Evolutionary conservation across 2,113 vertebrate species (phyloP).

Genomic region (Dicaeum eximium): DNA sequence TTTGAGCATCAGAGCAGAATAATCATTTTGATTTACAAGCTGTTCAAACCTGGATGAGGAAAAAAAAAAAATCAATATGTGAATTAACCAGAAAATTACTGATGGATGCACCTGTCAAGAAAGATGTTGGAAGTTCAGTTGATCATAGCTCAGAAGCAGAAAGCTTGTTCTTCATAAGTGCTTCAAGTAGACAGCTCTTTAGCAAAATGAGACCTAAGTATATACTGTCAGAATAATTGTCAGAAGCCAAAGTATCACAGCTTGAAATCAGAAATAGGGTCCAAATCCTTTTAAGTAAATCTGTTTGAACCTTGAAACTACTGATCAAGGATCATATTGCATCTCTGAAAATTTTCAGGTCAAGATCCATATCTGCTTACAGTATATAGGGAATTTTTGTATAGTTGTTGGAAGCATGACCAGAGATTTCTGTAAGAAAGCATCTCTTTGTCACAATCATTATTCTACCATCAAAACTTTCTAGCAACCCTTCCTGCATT

Average conservation of each 20-base stretch:
- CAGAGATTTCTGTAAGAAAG: not conserved
- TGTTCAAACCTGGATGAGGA: not conserved
- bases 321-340: not conserved
- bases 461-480: not conserved
- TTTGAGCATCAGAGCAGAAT: not conserved
- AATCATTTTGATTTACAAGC: constrained; percentile 3
- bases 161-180: not conserved
- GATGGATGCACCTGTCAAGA: not conserved
- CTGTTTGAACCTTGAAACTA: not conserved
- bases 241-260: not conserved
- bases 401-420: not conserved
- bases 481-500: not conserved
- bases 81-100: not conserved
- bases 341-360: not conserved
- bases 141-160: not conserved
- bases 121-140: not conserved
- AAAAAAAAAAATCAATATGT: not conserved
- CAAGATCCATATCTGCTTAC: not conserved
- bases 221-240: not conserved
- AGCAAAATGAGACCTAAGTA: not conserved
- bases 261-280: not conserved
- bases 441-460: not conserved
- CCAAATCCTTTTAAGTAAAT: not conserved
- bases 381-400: not conserved
- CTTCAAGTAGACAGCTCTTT: not conserved